phyloP scores from a whole-genome alignment of 1,140 invertebrate species.

The Drosophila nasuta region DNA sequence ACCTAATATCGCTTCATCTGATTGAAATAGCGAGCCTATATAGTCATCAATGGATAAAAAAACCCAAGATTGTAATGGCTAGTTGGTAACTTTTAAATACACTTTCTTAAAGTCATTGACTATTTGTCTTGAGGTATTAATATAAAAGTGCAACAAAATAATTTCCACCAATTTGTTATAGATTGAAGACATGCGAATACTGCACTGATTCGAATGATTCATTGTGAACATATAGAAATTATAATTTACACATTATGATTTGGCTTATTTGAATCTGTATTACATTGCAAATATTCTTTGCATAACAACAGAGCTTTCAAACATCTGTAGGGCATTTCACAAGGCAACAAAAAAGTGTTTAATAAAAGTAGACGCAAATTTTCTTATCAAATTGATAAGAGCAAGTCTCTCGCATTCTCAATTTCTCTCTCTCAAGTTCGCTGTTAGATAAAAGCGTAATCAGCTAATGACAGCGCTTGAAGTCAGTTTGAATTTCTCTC shows the following conservation, averaged over 20 bases:
- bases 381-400: constrained; percentile 36
- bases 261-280: background rate
- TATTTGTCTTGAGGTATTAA: background rate
- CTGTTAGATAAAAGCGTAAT: background rate
- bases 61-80: background rate
- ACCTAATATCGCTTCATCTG: constrained; percentile 29
- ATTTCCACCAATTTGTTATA: background rate
- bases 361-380: constrained; percentile 26
- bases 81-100: background rate
- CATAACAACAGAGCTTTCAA: constrained; percentile 1
- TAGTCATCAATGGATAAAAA: constrained; percentile 22
- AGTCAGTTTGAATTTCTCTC: constrained; percentile 7
- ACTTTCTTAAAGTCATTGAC: background rate
- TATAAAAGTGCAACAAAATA: background rate
- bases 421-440: constrained; percentile 5
- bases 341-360: background rate
- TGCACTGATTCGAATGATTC: background rate
- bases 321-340: constrained; percentile 23
- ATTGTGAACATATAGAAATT: background rate
- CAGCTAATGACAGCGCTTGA: constrained; percentile 18
- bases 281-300: background rate
- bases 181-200: background rate
- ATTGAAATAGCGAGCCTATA: constrained; percentile 45
- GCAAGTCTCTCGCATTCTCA: constrained; percentile 8
- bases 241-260: background rate